Conservation (phyloP, 2,113 vertebrate species). For the Lagenorhynchus albirostris region DNA sequence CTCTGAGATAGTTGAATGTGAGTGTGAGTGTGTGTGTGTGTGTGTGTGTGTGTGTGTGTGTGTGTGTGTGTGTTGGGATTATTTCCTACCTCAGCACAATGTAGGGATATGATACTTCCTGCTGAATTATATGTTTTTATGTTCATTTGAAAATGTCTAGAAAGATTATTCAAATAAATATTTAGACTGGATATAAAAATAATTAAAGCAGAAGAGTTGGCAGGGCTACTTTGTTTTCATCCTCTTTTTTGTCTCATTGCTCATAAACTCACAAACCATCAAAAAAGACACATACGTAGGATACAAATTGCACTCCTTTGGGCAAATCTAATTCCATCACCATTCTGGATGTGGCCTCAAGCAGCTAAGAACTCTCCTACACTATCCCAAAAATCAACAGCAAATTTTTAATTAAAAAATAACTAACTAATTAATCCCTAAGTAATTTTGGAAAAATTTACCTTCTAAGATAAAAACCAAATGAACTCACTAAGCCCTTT, state of each 20-base stretch:
- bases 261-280: background rate
- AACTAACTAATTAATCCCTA: slow-evolving; percentile 48
- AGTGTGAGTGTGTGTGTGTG: fast-evolving
- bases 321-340: background rate
- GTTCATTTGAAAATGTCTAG: background rate
- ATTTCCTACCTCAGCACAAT: background rate
- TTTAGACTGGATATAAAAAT: background rate
- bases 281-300: background rate
- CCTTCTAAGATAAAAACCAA: slow-evolving; percentile 27
- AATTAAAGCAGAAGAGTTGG: background rate
- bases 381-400: background rate
- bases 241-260: background rate
- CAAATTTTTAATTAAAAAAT: background rate
- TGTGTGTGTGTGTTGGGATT: background rate
- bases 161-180: background rate
- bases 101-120: background rate
- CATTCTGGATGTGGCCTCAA: background rate
- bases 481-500: slow-evolving; percentile 27
- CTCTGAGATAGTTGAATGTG: background rate
- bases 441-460: slow-evolving; percentile 9
- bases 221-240: background rate
- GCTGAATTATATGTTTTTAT: background rate
- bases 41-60: background rate
- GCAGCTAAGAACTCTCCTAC: background rate
- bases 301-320: background rate